These are phyloP conservation scores for Melolontha melolontha DNA, from an alignment of 2,888 invertebrate species.

Conservation along the genomic window DNA sequence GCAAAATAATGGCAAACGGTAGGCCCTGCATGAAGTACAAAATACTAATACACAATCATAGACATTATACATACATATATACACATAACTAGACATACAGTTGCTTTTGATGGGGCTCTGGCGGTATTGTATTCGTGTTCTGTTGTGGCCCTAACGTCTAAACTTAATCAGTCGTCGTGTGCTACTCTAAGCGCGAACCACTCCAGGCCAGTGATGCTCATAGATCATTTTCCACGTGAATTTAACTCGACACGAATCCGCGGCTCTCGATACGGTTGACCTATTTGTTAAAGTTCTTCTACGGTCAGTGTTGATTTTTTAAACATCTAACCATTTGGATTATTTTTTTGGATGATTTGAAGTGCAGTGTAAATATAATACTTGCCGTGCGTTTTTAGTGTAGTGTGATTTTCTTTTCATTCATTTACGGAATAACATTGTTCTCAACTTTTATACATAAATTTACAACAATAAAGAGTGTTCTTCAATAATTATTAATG, in stretches of 20 bases:
- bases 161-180: slow-evolving; percentile 43
- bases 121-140: slow-evolving; percentile 34
- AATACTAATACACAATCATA: background rate
- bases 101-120: slow-evolving; percentile 36
- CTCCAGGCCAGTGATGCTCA: slow-evolving; percentile 41
- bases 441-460: background rate
- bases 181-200: slow-evolving; percentile 44
- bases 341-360: slow-evolving; percentile 15
- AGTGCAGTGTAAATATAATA: slow-evolving; percentile 3
- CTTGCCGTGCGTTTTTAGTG: slow-evolving; percentile 3
- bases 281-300: slow-evolving; percentile 30
- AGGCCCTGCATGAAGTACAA: slow-evolving; percentile 1
- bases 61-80: slow-evolving; percentile 8
- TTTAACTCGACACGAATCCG: slow-evolving; percentile 29
- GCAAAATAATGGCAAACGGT: slow-evolving; percentile 27
- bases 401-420: background rate
- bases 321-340: slow-evolving; percentile 22
- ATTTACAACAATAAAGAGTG: slow-evolving; percentile 1
- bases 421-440: slow-evolving; percentile 3
- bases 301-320: slow-evolving; percentile 20
- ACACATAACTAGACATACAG: slow-evolving; percentile 14
- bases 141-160: slow-evolving; percentile 44
- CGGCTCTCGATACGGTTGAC: slow-evolving; percentile 14
- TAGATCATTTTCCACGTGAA: slow-evolving; percentile 43
- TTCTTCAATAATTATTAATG: background rate